phyloP scores from a whole-genome alignment of 1,140 invertebrate species.

The Nasonia giraulti region DNA sequence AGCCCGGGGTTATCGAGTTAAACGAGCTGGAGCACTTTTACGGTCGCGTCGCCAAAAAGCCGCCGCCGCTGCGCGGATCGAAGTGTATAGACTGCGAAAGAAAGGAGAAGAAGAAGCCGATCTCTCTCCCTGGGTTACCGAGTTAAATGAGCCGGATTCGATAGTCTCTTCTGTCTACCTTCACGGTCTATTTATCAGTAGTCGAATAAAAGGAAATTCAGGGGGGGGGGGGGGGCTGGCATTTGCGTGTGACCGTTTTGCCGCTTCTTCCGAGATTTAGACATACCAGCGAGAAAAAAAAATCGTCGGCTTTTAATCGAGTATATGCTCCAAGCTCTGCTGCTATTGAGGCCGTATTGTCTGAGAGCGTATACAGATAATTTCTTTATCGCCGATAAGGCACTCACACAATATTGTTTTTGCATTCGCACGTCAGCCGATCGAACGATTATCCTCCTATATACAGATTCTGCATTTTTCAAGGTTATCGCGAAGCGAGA shows the following conservation, averaged over 20 bases:
- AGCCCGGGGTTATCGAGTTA: conserved; percentile 44
- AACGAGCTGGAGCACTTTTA: conserved; percentile 51
- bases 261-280: not conserved
- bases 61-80: not conserved
- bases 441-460: not conserved
- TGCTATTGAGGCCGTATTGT: not conserved
- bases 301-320: not conserved
- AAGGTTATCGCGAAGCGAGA: conserved; percentile 13
- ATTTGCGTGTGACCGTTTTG: not conserved
- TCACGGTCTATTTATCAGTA: conserved; percentile 21
- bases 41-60: conserved; percentile 33
- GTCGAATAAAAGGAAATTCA: not conserved
- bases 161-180: conserved; percentile 16
- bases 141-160: conserved; percentile 49
- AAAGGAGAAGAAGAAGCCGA: conserved; percentile 5
- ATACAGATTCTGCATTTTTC: not conserved
- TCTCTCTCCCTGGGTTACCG: conserved; percentile 29
- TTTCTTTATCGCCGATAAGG: not conserved
- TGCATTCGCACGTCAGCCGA: not conserved
- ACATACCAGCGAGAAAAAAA: not conserved
- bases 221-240: not conserved
- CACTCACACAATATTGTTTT: conserved; percentile 6
- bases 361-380: not conserved
- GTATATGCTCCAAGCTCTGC: not conserved
- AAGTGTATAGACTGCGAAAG: not conserved